phyloP scores from a whole-genome alignment of 2,113 vertebrate genomes.

The Excalfactoria chinensis region DNA sequence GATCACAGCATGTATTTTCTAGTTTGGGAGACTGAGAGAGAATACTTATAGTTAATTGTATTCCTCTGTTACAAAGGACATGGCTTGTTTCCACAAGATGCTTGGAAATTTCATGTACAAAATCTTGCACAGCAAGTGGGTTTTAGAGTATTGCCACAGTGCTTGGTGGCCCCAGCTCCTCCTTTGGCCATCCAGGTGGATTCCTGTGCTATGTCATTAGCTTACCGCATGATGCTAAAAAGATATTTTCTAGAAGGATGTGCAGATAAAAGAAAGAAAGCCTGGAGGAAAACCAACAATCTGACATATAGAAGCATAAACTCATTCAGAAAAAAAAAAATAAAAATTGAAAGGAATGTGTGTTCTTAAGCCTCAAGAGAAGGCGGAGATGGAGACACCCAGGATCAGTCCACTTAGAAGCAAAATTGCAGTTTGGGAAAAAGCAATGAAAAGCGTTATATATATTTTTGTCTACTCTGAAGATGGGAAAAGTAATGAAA shows the following conservation, averaged over 20 bases:
- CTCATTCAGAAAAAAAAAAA: neutral
- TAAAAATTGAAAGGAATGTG: neutral
- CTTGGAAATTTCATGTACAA: neutral
- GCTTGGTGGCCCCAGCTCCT: neutral
- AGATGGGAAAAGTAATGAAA: neutral
- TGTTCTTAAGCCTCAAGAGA: neutral
- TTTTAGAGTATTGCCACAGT: neutral
- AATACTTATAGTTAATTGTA: neutral
- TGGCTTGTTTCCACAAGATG: neutral
- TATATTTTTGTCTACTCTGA: neutral
- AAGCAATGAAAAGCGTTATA: neutral
- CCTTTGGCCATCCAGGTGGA: neutral
- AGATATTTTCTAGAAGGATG: neutral
- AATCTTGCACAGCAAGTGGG: neutral
- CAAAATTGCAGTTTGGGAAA: neutral
- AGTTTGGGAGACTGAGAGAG: neutral
- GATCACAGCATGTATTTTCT: neutral
- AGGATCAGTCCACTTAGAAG: neutral
- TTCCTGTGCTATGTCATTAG: neutral
- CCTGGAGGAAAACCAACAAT: neutral
- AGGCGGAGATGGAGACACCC: neutral
- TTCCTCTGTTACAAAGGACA: neutral
- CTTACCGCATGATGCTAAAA: neutral
- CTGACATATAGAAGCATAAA: neutral
- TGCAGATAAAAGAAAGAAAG: neutral